Evolutionary conservation across 2,797 vertebrate species (phyloP).

Genomic region (Hypotaenidia philippensis): DNA sequence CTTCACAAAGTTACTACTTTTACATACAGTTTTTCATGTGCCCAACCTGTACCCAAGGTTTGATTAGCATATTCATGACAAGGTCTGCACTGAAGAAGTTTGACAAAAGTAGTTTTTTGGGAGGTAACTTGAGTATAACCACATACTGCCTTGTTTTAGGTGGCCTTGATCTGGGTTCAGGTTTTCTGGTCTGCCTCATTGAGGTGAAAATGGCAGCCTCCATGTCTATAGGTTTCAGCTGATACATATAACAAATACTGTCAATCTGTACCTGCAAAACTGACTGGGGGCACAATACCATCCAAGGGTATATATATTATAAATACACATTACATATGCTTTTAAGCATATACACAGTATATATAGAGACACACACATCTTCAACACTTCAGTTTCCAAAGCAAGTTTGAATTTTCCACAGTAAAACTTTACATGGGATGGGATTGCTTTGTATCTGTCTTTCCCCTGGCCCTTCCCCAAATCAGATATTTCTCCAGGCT

Average conservation of each 20-base stretch:
- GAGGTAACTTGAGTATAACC: not conserved
- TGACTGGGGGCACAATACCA: not conserved
- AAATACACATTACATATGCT: not conserved
- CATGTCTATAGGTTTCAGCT: not conserved
- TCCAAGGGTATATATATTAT: not conserved
- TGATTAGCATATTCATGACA: not conserved
- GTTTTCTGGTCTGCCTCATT: not conserved
- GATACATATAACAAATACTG: not conserved
- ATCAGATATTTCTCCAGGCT: not conserved
- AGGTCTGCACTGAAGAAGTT: not conserved
- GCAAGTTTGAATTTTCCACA: not conserved
- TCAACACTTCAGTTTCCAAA: not conserved
- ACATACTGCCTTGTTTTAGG: not conserved
- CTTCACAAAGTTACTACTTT: not conserved
- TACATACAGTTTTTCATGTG: not conserved
- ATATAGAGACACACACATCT: not conserved
- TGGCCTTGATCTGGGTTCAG: not conserved
- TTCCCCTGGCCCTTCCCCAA: not conserved
- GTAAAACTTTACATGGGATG: not conserved
- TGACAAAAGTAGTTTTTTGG: not conserved
- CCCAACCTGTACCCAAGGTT: not conserved
- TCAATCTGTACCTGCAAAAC: not conserved
- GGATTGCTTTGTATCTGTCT: not conserved
- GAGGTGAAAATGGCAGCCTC: not conserved
- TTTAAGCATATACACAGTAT: not conserved